Percentiles rank a stretch among this genome's conserved stretches.
phyloP scores from a whole-genome alignment of 2,888 invertebrate species.

The Dendrolimus pini region DNA sequence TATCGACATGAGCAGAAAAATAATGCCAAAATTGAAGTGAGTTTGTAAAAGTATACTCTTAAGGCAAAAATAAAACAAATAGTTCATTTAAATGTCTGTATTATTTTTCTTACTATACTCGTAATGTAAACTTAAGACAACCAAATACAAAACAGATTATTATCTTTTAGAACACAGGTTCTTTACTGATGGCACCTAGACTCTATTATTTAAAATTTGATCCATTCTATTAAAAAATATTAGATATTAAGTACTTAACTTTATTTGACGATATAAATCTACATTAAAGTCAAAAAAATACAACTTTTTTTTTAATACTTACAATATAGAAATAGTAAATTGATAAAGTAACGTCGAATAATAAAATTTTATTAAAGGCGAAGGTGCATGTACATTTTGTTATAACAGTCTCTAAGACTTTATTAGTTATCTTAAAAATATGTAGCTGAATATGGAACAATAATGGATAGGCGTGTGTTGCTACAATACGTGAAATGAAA shows the following conservation, averaged over 20 bases:
- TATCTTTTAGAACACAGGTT: neutral
- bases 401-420: neutral
- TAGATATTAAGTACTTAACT: neutral
- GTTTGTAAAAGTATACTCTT: no score
- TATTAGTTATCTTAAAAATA: no score
- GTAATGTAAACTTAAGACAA: neutral
- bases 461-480: no score
- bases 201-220: neutral
- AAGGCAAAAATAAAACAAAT: neutral
- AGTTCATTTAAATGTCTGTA: neutral
- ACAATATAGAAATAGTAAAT: neutral
- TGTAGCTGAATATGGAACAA: no score
- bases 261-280: neutral
- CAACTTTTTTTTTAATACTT: neutral
- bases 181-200: neutral
- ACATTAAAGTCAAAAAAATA: neutral
- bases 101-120: neutral
- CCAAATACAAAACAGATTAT: neutral
- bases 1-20: no score
- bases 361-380: neutral
- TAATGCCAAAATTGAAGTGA: no score
- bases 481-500: no score
- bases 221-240: neutral
- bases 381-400: neutral
- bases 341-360: no score